Base-by-base conservation (phyloP, 2,888 invertebrate species). In the Apodemia duryi region DNA sequence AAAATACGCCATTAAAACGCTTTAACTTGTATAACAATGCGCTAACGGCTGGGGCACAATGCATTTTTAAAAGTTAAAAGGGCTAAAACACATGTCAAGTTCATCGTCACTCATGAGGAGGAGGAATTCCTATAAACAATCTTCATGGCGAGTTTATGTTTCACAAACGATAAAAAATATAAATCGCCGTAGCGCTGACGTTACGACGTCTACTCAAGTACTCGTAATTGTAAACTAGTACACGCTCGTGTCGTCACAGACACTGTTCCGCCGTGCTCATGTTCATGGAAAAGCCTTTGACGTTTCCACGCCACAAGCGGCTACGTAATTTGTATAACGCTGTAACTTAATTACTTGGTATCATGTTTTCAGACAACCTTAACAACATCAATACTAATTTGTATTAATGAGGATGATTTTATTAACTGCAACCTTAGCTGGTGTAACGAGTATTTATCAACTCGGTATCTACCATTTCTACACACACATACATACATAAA, bases 1-100 rank as follows among this genome's bases (percentile, higher is more conserved):
- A 32, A 57, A 57, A 57, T 57, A 57, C 57, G 32, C 57, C 32
- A 57, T 57, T 57, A 57, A 32, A 29, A 11, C 11, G 13, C 57
- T 13, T 35, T 57, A 6, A 32, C 29, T 29, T 11, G 32, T 32
- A 57, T 6, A 13, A 57, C 29, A 57, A 57, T 32, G 57, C 57
- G 29, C 35, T 57, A 57, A 57, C 13, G 32, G 35, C 35, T 13
- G 13, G 11, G 57, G 35, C 32, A 35, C 57, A 6, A 13, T 57
- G 57, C 32, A 32, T 57, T 32, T 29, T 32, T 57, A 35, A 28
- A 49, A 57, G 57, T 57, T 57, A 21, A 49, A 49, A 49, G n/a
- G 57, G 32, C 32, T 32, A 57, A 57, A 32, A 35, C 35, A 57
- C 32, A 10, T 29, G 54, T 54, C 32, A 57, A 32, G 13, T 57